Conservation (phyloP, 2,888 invertebrate genomes). For the Ophioninae sp. region DNA sequence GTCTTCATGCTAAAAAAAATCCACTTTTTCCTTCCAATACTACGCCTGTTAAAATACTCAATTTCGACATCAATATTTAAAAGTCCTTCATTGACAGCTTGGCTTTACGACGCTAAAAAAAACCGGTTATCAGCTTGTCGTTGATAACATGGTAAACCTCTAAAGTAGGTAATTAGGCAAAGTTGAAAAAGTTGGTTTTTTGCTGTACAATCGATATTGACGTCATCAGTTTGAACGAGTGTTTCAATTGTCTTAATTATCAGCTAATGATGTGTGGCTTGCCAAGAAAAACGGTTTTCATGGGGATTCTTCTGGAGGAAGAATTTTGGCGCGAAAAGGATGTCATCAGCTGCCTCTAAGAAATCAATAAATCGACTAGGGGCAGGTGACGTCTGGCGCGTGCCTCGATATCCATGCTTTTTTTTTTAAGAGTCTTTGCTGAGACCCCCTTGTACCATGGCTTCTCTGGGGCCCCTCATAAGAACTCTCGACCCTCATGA, state of each 20-base stretch:
- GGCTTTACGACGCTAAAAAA: too few species aligned
- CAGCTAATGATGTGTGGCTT: not conserved
- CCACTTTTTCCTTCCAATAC: too few species aligned
- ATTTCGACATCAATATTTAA: too few species aligned
- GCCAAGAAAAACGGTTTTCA: not conserved
- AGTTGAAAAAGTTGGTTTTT: not conserved
- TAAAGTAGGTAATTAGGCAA: too few species aligned
- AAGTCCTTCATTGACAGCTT: too few species aligned
- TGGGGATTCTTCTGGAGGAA: constrained; percentile 5
- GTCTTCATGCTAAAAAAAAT: too few species aligned
- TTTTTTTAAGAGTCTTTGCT: constrained; percentile 52
- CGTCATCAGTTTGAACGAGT: not conserved
- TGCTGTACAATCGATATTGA: not conserved
- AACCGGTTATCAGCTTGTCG: too few species aligned
- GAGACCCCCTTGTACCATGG: constrained; percentile 47
- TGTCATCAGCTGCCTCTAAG: constrained; percentile 60
- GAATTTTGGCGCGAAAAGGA: constrained; percentile 50
- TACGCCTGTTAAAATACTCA: too few species aligned
- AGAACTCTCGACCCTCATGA: constrained; percentile 45
- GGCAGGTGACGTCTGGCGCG: constrained; percentile 77
- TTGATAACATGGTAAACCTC: too few species aligned
- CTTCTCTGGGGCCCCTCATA: constrained; percentile 36
- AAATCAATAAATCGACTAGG: constrained; percentile 76
- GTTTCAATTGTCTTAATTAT: not conserved
- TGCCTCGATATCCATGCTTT: constrained; percentile 74